Base-by-base conservation (phyloP, 2,888 invertebrate species). In the Lingula anatina region DNA sequence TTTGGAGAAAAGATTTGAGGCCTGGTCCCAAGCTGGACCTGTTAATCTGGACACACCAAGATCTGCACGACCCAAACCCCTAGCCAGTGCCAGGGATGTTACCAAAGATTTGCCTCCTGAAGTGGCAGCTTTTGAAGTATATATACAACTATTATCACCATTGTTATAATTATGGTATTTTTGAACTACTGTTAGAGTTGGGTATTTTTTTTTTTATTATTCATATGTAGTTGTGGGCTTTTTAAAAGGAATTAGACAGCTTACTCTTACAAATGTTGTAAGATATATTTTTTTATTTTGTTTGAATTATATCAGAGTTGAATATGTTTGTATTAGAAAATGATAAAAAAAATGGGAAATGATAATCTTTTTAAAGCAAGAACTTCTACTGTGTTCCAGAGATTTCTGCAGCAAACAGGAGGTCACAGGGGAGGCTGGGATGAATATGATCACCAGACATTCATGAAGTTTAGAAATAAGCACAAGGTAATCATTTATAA, bases 371-470 rank as follows among this genome's bases (percentile, higher is more conserved):
- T n/a, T n/a, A n/a, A n/a, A n/a, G n/a, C n/a, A n/a, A n/a, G n/a
- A n/a, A n/a, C 31, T 31, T 31, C 15, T 31, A 12, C 31, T 31
- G 31, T 39, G 25, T 21, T 41, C 36, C 59, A 75, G 73, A 71
- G 66, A 64, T 76, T 74, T 61, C 55, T 75, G 21, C 64, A 66
- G 44, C 67, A 74, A 54, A 71, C 61, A 27, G 75, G 75, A 41
- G 76, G 76, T 2, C 57, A 62, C 18, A 56, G 70, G 43, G 75
- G 75, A 31, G 75, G 75, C 2, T 76, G 76, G 76, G 75, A 75
- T 57, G 75, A 75, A 44, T 71, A 75, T 53, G 76, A 76, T 56
- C 75, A 76, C 57, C 64, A 66, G 25, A 72, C 72, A 21, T 76
- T 75, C 49, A 61, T 76, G 7, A 71, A 70, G 51, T 73, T 68